Percentiles rank a stretch among this genome's conserved stretches.
phyloP scores from a whole-genome alignment of 2,797 vertebrate genomes.

The Luscinia luscinia region DNA sequence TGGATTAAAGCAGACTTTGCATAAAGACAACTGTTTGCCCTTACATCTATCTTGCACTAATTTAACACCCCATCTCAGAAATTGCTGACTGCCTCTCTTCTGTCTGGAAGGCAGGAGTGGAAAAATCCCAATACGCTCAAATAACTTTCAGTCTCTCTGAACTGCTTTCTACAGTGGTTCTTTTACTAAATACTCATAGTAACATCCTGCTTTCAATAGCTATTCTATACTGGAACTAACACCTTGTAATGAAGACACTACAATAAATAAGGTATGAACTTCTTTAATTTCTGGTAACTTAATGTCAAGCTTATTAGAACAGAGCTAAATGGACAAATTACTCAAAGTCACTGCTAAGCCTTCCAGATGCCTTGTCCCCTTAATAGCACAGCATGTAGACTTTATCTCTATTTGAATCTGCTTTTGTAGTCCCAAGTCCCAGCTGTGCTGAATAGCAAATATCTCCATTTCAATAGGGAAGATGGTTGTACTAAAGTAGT shows the following conservation, averaged over 20 bases:
- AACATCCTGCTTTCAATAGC: not conserved
- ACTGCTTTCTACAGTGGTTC: not conserved
- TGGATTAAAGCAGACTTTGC: not conserved
- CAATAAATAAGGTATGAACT: not conserved
- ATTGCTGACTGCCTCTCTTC: not conserved
- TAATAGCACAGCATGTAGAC: not conserved
- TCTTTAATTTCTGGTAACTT: slow-evolving; percentile 15
- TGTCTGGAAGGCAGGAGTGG: not conserved
- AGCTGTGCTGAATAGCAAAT: slow-evolving; percentile 58
- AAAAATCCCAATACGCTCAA: not conserved
- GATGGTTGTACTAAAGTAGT: slow-evolving; percentile 33
- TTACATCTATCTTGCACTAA: not conserved
- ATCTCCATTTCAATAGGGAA: slow-evolving; percentile 57
- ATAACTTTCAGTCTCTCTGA: not conserved
- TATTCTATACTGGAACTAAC: not conserved
- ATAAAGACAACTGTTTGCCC: not conserved
- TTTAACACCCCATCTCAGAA: not conserved
- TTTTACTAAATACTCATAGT: not conserved
- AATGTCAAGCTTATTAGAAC: not conserved
- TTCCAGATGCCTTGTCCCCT: slow-evolving; percentile 5
- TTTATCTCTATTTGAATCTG: slow-evolving; percentile 34
- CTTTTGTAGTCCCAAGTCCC: slow-evolving; percentile 19
- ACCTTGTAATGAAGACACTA: not conserved
- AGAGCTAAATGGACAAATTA: slow-evolving; percentile 28
- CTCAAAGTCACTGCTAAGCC: slow-evolving; percentile 25